Evolutionary conservation across 2,113 vertebrate species (phyloP).

Genomic region (Gasterosteus aculeatus): DNA sequence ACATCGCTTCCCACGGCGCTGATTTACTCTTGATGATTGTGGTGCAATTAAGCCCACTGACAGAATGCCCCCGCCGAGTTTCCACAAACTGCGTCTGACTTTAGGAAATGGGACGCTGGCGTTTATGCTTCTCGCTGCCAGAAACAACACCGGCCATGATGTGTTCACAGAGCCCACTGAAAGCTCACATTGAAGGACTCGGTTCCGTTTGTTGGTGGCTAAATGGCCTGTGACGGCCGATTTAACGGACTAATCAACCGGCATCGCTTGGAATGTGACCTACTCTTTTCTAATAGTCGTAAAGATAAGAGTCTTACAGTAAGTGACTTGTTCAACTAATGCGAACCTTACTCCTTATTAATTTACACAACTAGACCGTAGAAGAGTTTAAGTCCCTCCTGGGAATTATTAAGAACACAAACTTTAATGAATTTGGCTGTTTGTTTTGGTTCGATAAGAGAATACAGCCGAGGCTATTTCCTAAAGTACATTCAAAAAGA

Average conservation of each 20-base stretch:
- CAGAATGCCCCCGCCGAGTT: conserved; percentile 7
- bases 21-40: not conserved
- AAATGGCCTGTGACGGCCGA: conserved; percentile 64
- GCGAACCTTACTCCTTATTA: not conserved
- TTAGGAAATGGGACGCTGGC: conserved; percentile 34
- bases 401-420: conserved; percentile 8
- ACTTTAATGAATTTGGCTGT: not conserved
- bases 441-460: not conserved
- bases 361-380: conserved; percentile 13
- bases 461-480: conserved; percentile 5
- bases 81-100: conserved; percentile 34
- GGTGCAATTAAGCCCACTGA: not conserved
- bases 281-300: conserved; percentile 20
- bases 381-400: not conserved
- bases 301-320: conserved; percentile 14
- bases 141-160: conserved; percentile 39
- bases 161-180: conserved; percentile 25
- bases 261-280: conserved; percentile 11
- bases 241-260: conserved; percentile 44
- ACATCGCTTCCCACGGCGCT: not conserved
- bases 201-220: conserved; percentile 46
- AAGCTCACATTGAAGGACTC: conserved; percentile 19
- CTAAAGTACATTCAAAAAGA: conserved; percentile 7
- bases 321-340: conserved; percentile 6
- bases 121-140: conserved; percentile 26